Base-by-base conservation (phyloP, 2,797 vertebrate species). In the Taeniopygia guttata region DNA sequence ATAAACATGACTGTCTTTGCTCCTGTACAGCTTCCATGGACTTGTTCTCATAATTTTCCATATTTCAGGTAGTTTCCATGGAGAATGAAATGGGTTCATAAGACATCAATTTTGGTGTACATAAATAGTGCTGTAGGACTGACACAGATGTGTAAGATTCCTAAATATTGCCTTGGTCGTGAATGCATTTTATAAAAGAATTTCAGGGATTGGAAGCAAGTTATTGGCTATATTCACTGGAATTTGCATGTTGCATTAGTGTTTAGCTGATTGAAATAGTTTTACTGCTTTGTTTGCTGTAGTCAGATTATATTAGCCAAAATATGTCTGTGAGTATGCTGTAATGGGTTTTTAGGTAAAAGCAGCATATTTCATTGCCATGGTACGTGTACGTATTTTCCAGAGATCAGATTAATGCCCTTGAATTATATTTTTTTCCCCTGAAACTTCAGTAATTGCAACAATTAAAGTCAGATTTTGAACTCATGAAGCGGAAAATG, bases 31-130 rank as follows among this genome's bases (percentile, higher is more conserved):
- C 11, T 94, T 78, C 29, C 36, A 23, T 36, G 45, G 42, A 59
- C 20, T 30, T 73, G 9, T 63, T 90, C 0, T 0, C 40, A 22
- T 25, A 12, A 11, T 38, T 79, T 68, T 4, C n/a, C 2, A 0
- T 46, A 20, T 68, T 87, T 58, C 26, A 59, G 10, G 11, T 66
- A 32, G 38, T 82, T 69, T 84, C 43, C 23, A 16, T 20, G 9
- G 36, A 66, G 29, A 69, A 91, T 22, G 74, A 82, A 76, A 70
- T 16, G 5, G 40, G 3, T 45, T 80, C 59, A 73, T 4, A 42
- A 56, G 72, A 25, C 23, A 49, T 16, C 26, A 27, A 0, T 74
- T 73, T 59, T 60, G 3, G 8, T 38, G 78, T 20, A 25, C 22
- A 27, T 68, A 19, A 79, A 8, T 0, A 3, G 55, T 68, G 23